Conservation (phyloP, 1,140 invertebrate species). For the Formica selysi region DNA sequence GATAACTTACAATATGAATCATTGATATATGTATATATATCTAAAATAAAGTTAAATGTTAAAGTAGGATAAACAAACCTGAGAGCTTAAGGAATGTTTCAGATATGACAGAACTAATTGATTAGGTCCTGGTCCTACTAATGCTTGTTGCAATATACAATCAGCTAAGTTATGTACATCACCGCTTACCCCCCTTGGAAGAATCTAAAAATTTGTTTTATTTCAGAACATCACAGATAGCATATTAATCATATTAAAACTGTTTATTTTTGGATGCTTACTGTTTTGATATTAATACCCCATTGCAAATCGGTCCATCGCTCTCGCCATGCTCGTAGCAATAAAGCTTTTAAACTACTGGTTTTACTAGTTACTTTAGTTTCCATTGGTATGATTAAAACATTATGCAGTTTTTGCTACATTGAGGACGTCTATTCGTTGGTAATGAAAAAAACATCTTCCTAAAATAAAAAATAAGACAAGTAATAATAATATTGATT, state of each 20-base stretch:
- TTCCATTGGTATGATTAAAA: constrained; percentile 87
- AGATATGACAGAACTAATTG: constrained; percentile 96
- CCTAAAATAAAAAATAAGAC: neutral
- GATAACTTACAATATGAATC: constrained; percentile 26
- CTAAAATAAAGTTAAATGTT: neutral
- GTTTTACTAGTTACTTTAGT: constrained; percentile 94
- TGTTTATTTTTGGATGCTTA: constrained; percentile 74
- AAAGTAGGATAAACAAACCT: constrained; percentile 82
- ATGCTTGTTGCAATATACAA: constrained; percentile 96
- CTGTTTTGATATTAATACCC: constrained; percentile 97
- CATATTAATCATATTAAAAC: neutral
- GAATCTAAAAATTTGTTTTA: constrained; percentile 85
- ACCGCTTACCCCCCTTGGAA: constrained; percentile 94
- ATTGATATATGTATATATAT: neutral
- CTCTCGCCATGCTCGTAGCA: constrained; percentile 96
- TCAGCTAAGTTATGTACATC: constrained; percentile 97
- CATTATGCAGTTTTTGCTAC: constrained; percentile 66
- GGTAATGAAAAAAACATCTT: neutral
- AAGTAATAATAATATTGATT: no score
- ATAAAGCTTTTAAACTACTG: constrained; percentile 92
- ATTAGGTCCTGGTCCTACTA: constrained; percentile 96
- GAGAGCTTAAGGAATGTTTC: constrained; percentile 95
- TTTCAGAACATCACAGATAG: neutral
- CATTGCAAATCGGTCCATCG: constrained; percentile 97
- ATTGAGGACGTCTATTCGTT: neutral